These are phyloP conservation scores for Fregata magnificens DNA, from an alignment of 2,113 vertebrate species.

Conservation along the genomic window DNA sequence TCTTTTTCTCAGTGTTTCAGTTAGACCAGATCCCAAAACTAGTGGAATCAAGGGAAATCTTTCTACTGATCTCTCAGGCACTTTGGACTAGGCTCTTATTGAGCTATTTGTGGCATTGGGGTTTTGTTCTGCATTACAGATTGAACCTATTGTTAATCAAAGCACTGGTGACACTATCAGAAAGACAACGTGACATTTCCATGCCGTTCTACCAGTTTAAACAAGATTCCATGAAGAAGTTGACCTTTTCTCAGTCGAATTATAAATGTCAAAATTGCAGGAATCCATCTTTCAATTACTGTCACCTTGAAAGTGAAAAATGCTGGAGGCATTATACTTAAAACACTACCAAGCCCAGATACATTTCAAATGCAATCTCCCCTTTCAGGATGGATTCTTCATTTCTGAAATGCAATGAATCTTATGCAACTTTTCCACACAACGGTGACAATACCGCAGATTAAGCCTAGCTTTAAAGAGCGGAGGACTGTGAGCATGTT, in stretches of 20 bases:
- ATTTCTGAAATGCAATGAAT: not conserved
- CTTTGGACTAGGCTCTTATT: not conserved
- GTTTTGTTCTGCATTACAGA: constrained; percentile 12
- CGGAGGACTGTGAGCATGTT: not conserved
- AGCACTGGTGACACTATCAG: not conserved
- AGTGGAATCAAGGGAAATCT: not conserved
- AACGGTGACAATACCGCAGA: not conserved
- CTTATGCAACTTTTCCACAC: not conserved
- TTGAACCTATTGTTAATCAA: constrained; percentile 51
- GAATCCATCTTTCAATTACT: constrained; percentile 55
- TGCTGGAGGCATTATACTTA: not conserved
- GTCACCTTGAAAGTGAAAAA: constrained; percentile 57
- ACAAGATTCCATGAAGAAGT: constrained; percentile 18
- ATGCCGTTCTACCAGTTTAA: not conserved
- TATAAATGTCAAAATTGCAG: constrained; percentile 63
- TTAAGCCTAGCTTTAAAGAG: not conserved
- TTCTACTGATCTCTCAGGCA: not conserved
- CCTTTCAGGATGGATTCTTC: not conserved
- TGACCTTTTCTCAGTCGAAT: constrained; percentile 62
- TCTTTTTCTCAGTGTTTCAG: not conserved
- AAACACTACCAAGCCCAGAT: constrained; percentile 31
- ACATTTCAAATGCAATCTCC: constrained; percentile 18
- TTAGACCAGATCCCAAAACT: not conserved
- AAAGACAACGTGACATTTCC: constrained; percentile 49
- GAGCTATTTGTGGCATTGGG: not conserved